Percentiles rank a stretch among this genome's conserved stretches.
Conservation (phyloP, 2,888 invertebrate genomes). For the Trilocha varians region DNA sequence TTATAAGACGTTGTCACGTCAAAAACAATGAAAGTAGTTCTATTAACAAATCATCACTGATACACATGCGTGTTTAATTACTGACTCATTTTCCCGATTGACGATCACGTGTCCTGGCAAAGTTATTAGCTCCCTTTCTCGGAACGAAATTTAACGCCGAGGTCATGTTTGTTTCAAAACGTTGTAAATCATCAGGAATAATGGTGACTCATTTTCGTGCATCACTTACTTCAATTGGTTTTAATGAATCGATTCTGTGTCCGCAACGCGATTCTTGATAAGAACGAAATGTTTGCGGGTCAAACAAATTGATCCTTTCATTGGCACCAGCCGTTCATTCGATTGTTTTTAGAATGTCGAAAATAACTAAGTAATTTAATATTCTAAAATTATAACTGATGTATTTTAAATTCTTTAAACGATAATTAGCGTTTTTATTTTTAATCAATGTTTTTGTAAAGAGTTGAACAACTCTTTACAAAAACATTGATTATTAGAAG, state of each 20-base stretch:
- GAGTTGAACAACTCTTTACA: too few species aligned
- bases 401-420: background rate
- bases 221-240: conserved; percentile 32
- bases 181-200: conserved; percentile 16
- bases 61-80: background rate
- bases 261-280: conserved; percentile 23
- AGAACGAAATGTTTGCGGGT: conserved; percentile 34
- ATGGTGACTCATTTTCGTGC: conserved; percentile 31
- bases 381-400: background rate
- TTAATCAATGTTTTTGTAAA: too few species aligned
- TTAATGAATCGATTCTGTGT: conserved; percentile 41
- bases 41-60: too few species aligned
- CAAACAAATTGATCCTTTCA: conserved; percentile 38
- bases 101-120: background rate
- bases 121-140: conserved; percentile 8
- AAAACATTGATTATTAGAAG: too few species aligned
- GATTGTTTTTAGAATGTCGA: conserved; percentile 18
- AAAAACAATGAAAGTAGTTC: too few species aligned
- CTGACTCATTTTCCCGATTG: background rate
- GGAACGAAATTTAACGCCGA: conserved; percentile 3
- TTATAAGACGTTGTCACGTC: too few species aligned
- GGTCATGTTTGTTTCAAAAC: background rate
- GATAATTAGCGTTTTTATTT: too few species aligned
- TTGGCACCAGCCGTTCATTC: conserved; percentile 21
- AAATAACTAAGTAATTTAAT: too few species aligned